These are phyloP conservation scores for Polypterus bichir DNA, from an alignment of 2,113 vertebrate genomes.

Conservation along the genomic window DNA sequence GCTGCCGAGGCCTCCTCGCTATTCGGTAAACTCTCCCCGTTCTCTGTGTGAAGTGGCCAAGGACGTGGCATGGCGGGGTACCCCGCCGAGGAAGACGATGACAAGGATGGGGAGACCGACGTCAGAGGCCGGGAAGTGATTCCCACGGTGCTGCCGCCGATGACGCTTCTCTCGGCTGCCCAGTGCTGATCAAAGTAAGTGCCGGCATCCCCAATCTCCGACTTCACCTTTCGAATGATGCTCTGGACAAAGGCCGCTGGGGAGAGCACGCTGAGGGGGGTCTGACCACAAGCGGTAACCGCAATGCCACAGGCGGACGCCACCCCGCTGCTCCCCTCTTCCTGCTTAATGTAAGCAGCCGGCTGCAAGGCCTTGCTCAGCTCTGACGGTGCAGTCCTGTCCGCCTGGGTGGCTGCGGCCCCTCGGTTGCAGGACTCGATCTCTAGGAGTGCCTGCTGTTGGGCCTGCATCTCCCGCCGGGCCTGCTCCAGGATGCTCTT, in stretches of 20 bases:
- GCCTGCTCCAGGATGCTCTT: conserved; percentile 91
- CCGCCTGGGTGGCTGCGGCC: conserved; percentile 32
- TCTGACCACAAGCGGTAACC: conserved; percentile 51
- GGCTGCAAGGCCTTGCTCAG: conserved; percentile 45
- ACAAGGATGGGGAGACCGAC: conserved; percentile 75
- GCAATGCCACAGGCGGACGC: conserved; percentile 33
- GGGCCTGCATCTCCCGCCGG: conserved; percentile 86
- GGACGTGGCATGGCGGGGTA: conserved; percentile 64
- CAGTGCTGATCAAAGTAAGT: conserved; percentile 93
- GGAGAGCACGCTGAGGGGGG: conserved; percentile 69
- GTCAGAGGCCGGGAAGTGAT: conserved; percentile 52
- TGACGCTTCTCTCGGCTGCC: conserved; percentile 67
- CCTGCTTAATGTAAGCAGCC: conserved; percentile 72
- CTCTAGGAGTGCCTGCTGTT: conserved; percentile 85
- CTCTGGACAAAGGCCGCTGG: conserved; percentile 89
- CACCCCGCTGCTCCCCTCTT: conserved; percentile 49
- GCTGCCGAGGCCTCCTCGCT: conserved; percentile 57
- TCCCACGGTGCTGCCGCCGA: conserved; percentile 11
- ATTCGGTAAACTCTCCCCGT: conserved; percentile 41
- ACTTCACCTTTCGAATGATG: conserved; percentile 95
- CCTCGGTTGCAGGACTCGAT: conserved; percentile 57
- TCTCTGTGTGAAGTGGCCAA: conserved; percentile 57
- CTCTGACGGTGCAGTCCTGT: conserved; percentile 50
- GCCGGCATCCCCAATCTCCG: conserved; percentile 82
- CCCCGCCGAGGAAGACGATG: conserved; percentile 77